Conservation (phyloP, 2,113 vertebrate genomes). For the Charina bottae region DNA sequence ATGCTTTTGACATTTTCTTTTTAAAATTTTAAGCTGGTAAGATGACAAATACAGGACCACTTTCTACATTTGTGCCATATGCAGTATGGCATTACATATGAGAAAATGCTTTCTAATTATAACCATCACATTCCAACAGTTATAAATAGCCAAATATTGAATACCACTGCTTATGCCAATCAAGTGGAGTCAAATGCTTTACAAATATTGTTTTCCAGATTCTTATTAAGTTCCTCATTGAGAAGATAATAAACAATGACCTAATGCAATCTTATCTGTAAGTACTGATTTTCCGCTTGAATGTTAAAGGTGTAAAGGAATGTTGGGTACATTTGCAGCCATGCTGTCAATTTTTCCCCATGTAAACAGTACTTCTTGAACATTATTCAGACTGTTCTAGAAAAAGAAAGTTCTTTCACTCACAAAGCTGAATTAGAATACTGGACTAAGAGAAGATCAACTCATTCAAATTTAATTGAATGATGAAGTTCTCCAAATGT, state of each 20-base stretch:
- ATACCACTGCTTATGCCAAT: background rate
- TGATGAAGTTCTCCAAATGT: background rate
- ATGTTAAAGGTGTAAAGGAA: no score
- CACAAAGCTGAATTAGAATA: background rate
- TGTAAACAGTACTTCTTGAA: no score
- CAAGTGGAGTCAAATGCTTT: background rate
- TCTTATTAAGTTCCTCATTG: no score
- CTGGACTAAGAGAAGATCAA: background rate
- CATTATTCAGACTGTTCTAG: no score
- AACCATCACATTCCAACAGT: background rate
- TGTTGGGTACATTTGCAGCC: no score
- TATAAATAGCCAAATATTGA: background rate
- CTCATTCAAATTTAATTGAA: background rate
- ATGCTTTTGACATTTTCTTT: background rate
- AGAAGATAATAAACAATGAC: no score
- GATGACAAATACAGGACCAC: background rate
- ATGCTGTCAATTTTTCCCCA: no score
- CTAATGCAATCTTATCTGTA: no score
- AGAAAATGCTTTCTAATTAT: background rate
- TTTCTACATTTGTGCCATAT: background rate
- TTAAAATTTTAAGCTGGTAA: background rate
- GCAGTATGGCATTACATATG: background rate
- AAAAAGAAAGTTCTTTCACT: no score
- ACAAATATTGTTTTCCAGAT: background rate
- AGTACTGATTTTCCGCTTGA: no score